A percentile compares a stretch with the other conserved stretches of the same genome.
phyloP scores from a whole-genome alignment of 2,113 vertebrate species.

The Onychostoma macrolepis region DNA sequence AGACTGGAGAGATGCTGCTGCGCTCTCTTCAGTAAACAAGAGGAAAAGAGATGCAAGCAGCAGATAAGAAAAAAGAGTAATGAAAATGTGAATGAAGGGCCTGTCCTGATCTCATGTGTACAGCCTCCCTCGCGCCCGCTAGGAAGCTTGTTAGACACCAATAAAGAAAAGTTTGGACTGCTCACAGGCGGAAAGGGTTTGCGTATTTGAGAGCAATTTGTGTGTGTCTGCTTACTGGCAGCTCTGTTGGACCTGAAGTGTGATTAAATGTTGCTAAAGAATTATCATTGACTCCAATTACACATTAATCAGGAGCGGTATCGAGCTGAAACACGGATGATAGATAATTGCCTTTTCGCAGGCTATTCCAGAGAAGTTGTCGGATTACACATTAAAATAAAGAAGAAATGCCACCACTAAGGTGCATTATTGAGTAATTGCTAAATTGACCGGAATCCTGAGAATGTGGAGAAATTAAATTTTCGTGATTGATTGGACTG shows the following conservation, averaged over 20 bases:
- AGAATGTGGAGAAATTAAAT: not conserved
- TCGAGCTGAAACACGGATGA: slow-evolving; percentile 2
- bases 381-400: slow-evolving; percentile 1
- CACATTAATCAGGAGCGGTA: slow-evolving; percentile 4
- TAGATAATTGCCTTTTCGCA: slow-evolving; percentile 22
- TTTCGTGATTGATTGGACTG: not conserved
- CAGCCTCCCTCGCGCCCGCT: not conserved
- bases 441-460: not conserved
- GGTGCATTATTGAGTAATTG: not conserved
- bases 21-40: slow-evolving; percentile 39
- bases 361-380: slow-evolving; percentile 11
- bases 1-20: slow-evolving; percentile 6
- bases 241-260: slow-evolving; percentile 22
- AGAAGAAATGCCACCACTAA: slow-evolving; percentile 2
- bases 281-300: slow-evolving; percentile 46
- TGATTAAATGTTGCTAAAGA: slow-evolving; percentile 26
- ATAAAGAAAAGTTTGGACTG: slow-evolving; percentile 37
- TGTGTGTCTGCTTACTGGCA: slow-evolving; percentile 12
- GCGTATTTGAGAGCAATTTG: slow-evolving; percentile 9
- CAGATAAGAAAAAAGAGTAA: slow-evolving; percentile 19
- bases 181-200: not conserved
- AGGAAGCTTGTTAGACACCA: slow-evolving; percentile 8
- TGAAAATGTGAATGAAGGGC: slow-evolving; percentile 35
- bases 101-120: not conserved
- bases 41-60: slow-evolving; percentile 16